A percentile compares a stretch with the other conserved stretches of the same genome.
Evolutionary conservation across 2,797 vertebrate genomes (phyloP).

Genomic region (Carcharodon carcharias): DNA sequence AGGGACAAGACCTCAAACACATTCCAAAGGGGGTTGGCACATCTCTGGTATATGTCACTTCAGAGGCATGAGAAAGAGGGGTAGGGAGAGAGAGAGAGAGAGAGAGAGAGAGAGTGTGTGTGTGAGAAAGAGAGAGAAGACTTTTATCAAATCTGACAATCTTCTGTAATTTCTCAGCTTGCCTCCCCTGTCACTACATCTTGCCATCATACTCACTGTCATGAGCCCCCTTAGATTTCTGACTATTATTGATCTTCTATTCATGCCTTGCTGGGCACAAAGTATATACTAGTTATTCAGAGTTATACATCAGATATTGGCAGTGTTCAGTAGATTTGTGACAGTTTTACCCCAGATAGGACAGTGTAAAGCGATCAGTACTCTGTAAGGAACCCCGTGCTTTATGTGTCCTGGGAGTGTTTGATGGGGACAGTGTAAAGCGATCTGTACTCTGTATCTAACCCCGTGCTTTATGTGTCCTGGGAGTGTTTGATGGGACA

Average conservation of each 20-base stretch:
- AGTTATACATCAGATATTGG: background rate
- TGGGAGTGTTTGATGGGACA: too few species aligned
- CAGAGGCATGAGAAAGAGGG: background rate
- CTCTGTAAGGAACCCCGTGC: too few species aligned
- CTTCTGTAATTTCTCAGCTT: background rate
- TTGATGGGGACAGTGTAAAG: too few species aligned
- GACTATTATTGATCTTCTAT: background rate
- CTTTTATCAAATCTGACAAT: background rate
- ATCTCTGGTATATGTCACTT: background rate
- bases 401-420: too few species aligned
- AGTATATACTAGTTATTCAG: background rate
- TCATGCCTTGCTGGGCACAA: background rate
- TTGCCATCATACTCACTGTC: background rate
- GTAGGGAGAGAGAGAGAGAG: background rate
- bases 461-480: too few species aligned
- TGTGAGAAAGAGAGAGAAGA: background rate
- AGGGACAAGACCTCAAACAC: background rate
- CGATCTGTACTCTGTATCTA: too few species aligned
- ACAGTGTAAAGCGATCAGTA: too few species aligned
- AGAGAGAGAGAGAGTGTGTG: background rate
- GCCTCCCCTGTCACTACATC: background rate
- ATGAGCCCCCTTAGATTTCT: background rate
- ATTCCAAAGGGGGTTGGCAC: background rate
- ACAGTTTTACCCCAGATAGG: background rate
- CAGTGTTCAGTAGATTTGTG: background rate